phyloP scores from a whole-genome alignment of 2,113 vertebrate genomes.

The Bucco capensis region DNA sequence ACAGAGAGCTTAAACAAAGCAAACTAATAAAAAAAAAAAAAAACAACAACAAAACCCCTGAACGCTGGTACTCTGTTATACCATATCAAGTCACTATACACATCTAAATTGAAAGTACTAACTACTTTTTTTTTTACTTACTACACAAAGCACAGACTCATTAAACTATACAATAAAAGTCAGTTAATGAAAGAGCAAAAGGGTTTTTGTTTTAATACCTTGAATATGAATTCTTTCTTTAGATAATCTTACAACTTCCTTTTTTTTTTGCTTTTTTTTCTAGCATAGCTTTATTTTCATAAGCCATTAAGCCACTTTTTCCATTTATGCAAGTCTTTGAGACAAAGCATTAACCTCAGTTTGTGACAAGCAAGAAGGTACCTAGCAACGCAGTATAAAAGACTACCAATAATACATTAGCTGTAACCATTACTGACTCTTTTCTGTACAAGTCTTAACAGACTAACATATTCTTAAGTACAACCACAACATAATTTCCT shows the following conservation, averaged over 20 bases:
- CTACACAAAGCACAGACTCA: neutral
- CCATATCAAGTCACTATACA: neutral
- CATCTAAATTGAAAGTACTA: neutral
- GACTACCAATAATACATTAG: neutral
- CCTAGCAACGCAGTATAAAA: fast-evolving
- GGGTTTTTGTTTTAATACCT: neutral
- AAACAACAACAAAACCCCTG: fast-evolving
- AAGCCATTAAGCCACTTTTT: neutral
- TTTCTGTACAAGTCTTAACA: neutral
- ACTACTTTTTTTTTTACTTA: neutral
- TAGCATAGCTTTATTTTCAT: neutral
- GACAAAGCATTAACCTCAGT: neutral
- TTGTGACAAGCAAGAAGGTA: neutral
- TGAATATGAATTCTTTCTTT: neutral
- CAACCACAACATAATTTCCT: neutral
- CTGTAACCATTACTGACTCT: neutral
- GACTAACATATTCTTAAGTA: neutral
- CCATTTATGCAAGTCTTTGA: neutral
- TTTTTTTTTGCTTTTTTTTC: neutral
- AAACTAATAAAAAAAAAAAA: neutral
- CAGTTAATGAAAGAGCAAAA: neutral
- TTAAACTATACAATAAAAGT: neutral
- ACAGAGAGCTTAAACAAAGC: neutral
- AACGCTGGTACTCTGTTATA: neutral
- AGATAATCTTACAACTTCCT: neutral